Percentiles rank a stretch among this genome's conserved stretches.
Conservation (phyloP, 2,797 vertebrate species). For the Florisuga fusca region DNA sequence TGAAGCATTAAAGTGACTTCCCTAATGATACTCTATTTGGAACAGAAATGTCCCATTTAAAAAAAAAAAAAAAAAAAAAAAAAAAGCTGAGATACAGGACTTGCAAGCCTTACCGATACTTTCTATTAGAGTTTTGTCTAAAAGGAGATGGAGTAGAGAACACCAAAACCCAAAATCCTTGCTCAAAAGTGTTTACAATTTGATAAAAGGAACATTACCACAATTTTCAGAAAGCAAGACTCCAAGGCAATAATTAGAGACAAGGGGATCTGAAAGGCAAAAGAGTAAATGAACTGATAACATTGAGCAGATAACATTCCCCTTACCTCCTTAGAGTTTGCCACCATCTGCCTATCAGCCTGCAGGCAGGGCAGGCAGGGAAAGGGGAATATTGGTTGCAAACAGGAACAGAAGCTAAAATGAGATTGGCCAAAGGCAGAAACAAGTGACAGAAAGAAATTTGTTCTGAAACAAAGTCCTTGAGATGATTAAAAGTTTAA, state of each 20-base stretch:
- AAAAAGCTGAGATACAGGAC: neutral
- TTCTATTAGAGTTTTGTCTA: neutral
- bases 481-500: neutral
- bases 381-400: neutral
- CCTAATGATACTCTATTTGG: slow-evolving; percentile 25
- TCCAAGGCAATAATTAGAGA: neutral
- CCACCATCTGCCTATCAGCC: neutral
- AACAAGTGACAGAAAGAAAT: neutral
- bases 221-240: neutral
- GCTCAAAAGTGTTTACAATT: neutral
- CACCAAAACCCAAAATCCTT: neutral
- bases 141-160: neutral
- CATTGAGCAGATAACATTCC: neutral
- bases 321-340: neutral
- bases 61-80: neutral
- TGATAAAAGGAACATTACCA: neutral
- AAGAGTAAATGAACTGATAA: neutral
- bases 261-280: neutral
- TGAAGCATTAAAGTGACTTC: slow-evolving; percentile 37
- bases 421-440: neutral
- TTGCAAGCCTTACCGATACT: neutral
- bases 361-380: neutral
- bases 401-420: neutral
- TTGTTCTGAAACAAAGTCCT: neutral
- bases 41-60: neutral